Evolutionary conservation across 2,797 vertebrate genomes (phyloP).

Genomic region (Crenuchus spilurus): DNA sequence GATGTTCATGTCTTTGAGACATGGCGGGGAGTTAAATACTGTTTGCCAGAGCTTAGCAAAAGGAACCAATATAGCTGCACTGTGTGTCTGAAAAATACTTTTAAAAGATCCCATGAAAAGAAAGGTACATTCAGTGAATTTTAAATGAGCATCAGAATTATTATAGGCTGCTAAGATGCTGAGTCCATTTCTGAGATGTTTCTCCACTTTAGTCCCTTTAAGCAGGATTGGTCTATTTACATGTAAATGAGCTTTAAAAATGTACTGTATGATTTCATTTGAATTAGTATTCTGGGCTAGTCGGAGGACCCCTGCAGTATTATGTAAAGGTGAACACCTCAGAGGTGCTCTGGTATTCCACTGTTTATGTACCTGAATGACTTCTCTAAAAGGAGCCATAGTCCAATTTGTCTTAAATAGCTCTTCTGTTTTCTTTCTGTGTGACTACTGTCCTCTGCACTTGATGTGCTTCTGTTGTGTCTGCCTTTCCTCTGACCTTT

Average conservation of each 20-base stretch:
- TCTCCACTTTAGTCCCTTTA: neutral
- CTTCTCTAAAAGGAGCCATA: slow-evolving; percentile 33
- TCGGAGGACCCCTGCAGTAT: slow-evolving; percentile 49
- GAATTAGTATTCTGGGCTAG: neutral
- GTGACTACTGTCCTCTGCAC: slow-evolving; percentile 40
- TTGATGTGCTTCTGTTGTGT: slow-evolving; percentile 57
- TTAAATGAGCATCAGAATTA: neutral
- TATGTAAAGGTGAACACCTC: slow-evolving; percentile 40
- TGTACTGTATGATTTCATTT: neutral
- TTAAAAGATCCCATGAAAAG: neutral
- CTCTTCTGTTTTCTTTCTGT: slow-evolving; percentile 61
- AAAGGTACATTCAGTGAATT: neutral
- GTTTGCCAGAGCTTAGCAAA: neutral
- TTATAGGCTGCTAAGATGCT: neutral
- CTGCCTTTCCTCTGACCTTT: slow-evolving; percentile 60
- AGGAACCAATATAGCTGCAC: neutral
- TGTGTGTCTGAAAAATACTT: neutral
- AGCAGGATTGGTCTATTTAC: slow-evolving; percentile 6
- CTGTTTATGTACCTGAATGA: slow-evolving; percentile 23
- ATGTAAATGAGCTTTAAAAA: neutral
- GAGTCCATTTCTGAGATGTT: neutral
- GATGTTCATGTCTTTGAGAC: neutral
- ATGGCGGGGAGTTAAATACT: neutral
- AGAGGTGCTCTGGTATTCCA: slow-evolving; percentile 36
- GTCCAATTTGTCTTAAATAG: slow-evolving; percentile 65